Evolutionary conservation across 2,113 vertebrate genomes (phyloP).

Genomic region (pig (Sus scrofa)): T2T-Sscrofa CM000812.6:153554501-153555000

Average conservation of each 20-base stretch:
- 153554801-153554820: too few species aligned
- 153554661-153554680: neutral
- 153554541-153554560: neutral
- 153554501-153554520: neutral
- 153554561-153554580: neutral
- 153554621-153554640: neutral
- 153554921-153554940: too few species aligned
- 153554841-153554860: neutral
- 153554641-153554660: neutral
- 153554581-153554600: neutral
- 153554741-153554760: neutral
- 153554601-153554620: slow-evolving; percentile 1
- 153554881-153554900: neutral
- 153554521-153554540: neutral
- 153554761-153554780: neutral
- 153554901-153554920: neutral
- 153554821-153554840: neutral
- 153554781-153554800: accelerated
- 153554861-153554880: neutral
- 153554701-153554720: neutral
- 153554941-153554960: neutral
- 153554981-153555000: neutral
- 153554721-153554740: neutral
- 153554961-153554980: neutral
- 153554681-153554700: neutral